Percentiles rank a stretch among this genome's conserved stretches.
These are phyloP conservation scores for Poecilia latipinna DNA, from an alignment of 2,113 vertebrate genomes.

Conservation along the genomic window DNA sequence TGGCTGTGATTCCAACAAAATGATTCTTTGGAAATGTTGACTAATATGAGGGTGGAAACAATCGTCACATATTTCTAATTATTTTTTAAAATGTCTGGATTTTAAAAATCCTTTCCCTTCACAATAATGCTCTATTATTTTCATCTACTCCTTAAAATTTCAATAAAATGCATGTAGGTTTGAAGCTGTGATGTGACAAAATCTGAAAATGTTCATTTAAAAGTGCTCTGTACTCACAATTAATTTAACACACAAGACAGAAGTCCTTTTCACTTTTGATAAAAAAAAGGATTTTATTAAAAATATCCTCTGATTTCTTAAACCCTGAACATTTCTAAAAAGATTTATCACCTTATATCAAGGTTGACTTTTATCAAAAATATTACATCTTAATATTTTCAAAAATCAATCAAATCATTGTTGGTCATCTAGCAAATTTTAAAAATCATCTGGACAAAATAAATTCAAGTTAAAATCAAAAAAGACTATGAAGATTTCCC, in stretches of 20 bases:
- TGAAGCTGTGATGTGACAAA: no score
- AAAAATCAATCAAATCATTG: constrained; percentile 40
- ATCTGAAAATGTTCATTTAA: background rate
- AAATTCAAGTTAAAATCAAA: constrained; percentile 72
- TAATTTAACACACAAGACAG: constrained; percentile 12
- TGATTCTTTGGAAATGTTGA: background rate
- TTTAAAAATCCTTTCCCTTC: background rate
- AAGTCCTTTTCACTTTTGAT: constrained; percentile 49
- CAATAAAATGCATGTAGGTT: background rate
- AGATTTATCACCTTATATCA: constrained; percentile 56
- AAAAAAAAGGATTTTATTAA: constrained; percentile 79
- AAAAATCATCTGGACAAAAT: constrained; percentile 59
- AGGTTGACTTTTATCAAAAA: constrained; percentile 73
- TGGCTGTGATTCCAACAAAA: background rate
- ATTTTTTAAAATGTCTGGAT: background rate
- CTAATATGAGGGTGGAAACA: background rate
- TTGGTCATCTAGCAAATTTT: constrained; percentile 61
- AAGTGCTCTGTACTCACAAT: background rate
- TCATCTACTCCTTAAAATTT: background rate
- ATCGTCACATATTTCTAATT: background rate
- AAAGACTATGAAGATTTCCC: constrained; percentile 56
- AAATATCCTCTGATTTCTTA: constrained; percentile 82
- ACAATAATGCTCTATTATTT: background rate
- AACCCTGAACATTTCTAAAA: constrained; percentile 75
- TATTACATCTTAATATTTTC: constrained; percentile 72